Evolutionary conservation across 2,888 invertebrate species (phyloP).

Genomic region (Pandemis corylana): DNA sequence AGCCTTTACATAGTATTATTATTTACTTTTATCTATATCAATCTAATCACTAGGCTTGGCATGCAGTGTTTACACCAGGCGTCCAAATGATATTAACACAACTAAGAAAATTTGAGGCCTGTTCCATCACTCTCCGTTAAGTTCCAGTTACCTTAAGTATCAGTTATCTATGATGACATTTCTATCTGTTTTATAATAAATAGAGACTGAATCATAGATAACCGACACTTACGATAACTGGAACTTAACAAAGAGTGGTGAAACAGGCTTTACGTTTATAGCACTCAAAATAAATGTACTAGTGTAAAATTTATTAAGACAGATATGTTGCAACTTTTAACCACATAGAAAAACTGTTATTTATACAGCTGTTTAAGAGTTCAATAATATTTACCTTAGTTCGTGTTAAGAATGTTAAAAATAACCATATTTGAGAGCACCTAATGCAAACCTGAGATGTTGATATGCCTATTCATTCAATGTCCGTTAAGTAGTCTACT

Average conservation of each 20-base stretch:
- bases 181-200: no score
- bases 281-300: neutral
- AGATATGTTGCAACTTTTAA: neutral
- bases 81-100: constrained; percentile 22
- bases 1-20: constrained; percentile 12
- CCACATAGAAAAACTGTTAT: constrained; percentile 10
- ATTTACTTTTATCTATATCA: constrained; percentile 48
- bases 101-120: neutral
- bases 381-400: constrained; percentile 9
- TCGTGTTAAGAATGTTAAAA: neutral
- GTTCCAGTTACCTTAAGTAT: no score
- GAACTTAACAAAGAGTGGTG: no score
- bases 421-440: constrained; percentile 5
- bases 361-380: constrained; percentile 24
- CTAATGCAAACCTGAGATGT: constrained; percentile 43
- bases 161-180: no score
- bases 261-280: neutral
- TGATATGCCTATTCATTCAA: constrained; percentile 49
- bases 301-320: neutral
- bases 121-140: no score
- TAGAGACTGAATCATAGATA: no score
- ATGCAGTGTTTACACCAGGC: constrained; percentile 45
- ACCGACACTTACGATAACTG: no score
- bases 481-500: constrained; percentile 80
- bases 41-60: constrained; percentile 56